Evolutionary conservation across 37 sponge, comb jelly and placozoan species (phyloP), one percentile per base, ranked within the genome.

Genomic region (Dysidea cf. avara): DNA sequence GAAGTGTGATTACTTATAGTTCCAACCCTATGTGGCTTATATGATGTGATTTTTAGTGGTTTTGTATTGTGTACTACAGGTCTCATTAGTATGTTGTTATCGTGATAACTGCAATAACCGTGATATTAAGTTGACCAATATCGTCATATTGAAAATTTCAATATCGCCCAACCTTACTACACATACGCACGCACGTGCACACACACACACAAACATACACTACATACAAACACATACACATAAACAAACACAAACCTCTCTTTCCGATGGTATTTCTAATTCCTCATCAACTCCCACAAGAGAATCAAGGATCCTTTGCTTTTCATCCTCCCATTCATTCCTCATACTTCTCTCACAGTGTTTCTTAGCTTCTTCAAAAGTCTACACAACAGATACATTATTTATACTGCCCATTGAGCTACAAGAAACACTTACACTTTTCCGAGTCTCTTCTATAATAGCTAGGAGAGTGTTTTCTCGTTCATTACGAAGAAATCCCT

Each of bases 321-420:
- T 98, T 81, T 98, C 96, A 50, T 78, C 66, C 46, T 98, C 96
- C 99, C 99, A 98, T 60, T 91, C 93, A 20, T 62, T 61, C 56
- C 78, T 84, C 54, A 89, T 59, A 49, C 82, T 69, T 56, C 56
- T 62, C 88, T 88, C 83, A 39, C 84, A 86, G 30, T 80, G 81
- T 2, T 72, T 53, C 54, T 86, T 80, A 6, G 91, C 90, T 37
- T 82, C 87, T 11, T 67, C 67, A 60, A 89, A 86, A 31, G 92
- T 89, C 94, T 94, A 51, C 38, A 83, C 2, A 1, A 22, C 21
- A 13, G 54, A 52, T 17, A 3, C 13, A 9, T 7, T 31, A 29
- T 6, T 64, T n/a, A n/a, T n/a, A n/a, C n/a, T 25, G 24, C 21
- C 56, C 21, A 21, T 25, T 24, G 24, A 21, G 24, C 56, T 25